Evolutionary conservation across 2,888 invertebrate genomes (phyloP).

Genomic region (Lasioglossum leucozonium): DNA sequence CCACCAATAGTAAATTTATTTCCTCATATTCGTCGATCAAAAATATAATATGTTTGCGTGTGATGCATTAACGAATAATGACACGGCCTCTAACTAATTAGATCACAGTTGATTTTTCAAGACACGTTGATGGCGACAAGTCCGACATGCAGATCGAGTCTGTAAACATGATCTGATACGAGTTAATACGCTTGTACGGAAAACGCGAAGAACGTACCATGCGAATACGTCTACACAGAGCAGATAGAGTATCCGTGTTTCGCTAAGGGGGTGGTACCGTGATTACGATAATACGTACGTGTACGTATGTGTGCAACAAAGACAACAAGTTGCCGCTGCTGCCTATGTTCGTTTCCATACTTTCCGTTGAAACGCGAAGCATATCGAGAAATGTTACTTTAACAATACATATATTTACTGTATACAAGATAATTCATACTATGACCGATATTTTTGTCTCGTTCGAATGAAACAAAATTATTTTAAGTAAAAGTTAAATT

Average conservation of each 20-base stretch:
- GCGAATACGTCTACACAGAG: not conserved
- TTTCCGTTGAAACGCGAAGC: slow-evolving; percentile 54
- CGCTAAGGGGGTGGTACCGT: slow-evolving; percentile 20
- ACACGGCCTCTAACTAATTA: slow-evolving; percentile 42
- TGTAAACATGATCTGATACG: slow-evolving; percentile 31
- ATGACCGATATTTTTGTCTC: slow-evolving; percentile 74
- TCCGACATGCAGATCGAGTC: slow-evolving; percentile 1
- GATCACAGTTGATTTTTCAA: slow-evolving; percentile 65
- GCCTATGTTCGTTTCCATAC: slow-evolving; percentile 15
- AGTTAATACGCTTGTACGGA: slow-evolving; percentile 40
- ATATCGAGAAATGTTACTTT: slow-evolving; percentile 71
- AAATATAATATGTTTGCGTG: slow-evolving; percentile 53
- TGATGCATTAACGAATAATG: slow-evolving; percentile 47
- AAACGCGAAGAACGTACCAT: slow-evolving; percentile 52
- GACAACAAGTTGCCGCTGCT: slow-evolving; percentile 2
- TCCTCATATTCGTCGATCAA: slow-evolving; percentile 50
- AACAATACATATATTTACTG: slow-evolving; percentile 79
- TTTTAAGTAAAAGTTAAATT: slow-evolving; percentile 57
- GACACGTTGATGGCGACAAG: slow-evolving; percentile 6
- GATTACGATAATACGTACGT: not conserved
- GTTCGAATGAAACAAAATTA: slow-evolving; percentile 73
- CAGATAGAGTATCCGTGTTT: slow-evolving; percentile 9
- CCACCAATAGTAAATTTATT: slow-evolving; percentile 55
- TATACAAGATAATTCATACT: slow-evolving; percentile 78
- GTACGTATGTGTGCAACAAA: not conserved